A percentile compares a stretch with the other conserved stretches of the same genome.
Evolutionary conservation across 2,888 invertebrate species (phyloP).

Genomic region (Synanthedon tipuliformis): DNA sequence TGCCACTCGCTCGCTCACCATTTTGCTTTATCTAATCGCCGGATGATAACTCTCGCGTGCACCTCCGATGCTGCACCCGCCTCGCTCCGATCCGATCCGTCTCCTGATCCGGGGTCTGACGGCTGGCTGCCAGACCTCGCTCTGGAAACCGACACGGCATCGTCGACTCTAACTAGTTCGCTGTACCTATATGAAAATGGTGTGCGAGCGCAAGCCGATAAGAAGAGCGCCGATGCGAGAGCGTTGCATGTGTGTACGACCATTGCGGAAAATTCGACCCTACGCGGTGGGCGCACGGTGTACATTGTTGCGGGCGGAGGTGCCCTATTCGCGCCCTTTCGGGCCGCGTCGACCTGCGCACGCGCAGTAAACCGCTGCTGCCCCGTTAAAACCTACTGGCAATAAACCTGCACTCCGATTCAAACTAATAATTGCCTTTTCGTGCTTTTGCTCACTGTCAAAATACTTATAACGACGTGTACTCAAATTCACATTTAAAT

Average conservation of each 20-base stretch:
- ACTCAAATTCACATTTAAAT: no score
- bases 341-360: not conserved
- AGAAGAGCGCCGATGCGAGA: slow-evolving; percentile 7
- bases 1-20: slow-evolving; percentile 30
- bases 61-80: slow-evolving; percentile 4
- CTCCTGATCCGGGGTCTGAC: slow-evolving; percentile 1
- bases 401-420: slow-evolving; percentile 22
- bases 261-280: slow-evolving; percentile 1
- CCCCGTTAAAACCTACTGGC: slow-evolving; percentile 17
- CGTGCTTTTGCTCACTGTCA: not conserved
- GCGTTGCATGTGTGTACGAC: not conserved
- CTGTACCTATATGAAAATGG: slow-evolving; percentile 21
- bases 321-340: not conserved
- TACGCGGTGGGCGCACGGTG: slow-evolving; percentile 3
- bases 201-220: slow-evolving; percentile 24
- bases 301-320: slow-evolving; percentile 2
- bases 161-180: slow-evolving; percentile 21
- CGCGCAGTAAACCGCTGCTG: slow-evolving; percentile 10
- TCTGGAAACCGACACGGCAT: slow-evolving; percentile 5
- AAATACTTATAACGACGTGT: not conserved
- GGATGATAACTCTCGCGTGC: slow-evolving; percentile 30
- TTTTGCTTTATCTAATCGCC: slow-evolving; percentile 56
- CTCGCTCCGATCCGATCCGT: slow-evolving; percentile 1
- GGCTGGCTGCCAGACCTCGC: not conserved
- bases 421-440: slow-evolving; percentile 22